These are phyloP conservation scores for Parapsyche elsis DNA, from an alignment of 1,140 invertebrate genomes.

Conservation along the genomic window DNA sequence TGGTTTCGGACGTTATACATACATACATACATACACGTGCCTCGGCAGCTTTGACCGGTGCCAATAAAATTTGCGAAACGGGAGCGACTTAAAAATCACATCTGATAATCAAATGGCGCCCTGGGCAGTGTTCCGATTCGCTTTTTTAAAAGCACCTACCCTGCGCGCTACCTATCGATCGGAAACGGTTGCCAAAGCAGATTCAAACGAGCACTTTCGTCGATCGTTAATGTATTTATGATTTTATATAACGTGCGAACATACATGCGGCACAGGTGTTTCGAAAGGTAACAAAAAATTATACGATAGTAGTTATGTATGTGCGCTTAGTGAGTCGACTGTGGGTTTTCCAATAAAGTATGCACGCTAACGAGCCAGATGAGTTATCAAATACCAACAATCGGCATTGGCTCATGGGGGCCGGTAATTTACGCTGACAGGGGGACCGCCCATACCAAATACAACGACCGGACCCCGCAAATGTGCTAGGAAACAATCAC, in stretches of 20 bases:
- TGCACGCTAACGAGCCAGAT: slow-evolving; percentile 26
- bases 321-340: not conserved
- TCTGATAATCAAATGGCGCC: not conserved
- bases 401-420: slow-evolving; percentile 9
- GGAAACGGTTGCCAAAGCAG: not conserved
- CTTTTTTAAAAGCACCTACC: not conserved
- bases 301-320: not conserved
- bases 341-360: slow-evolving; percentile 8
- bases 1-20: not conserved
- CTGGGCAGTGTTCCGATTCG: not conserved
- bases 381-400: slow-evolving; percentile 33
- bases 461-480: not conserved
- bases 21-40: no score
- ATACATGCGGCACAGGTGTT: slow-evolving; percentile 5
- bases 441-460: slow-evolving; percentile 37
- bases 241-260: not conserved
- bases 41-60: no score
- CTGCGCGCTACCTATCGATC: not conserved
- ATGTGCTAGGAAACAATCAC: slow-evolving; percentile 11
- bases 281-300: not conserved
- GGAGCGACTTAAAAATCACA: not conserved
- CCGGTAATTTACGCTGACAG: slow-evolving; percentile 51
- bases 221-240: not conserved
- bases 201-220: not conserved
- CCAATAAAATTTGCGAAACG: not conserved